A percentile compares a stretch with the other conserved stretches of the same genome.
Conservation (phyloP, 2,888 invertebrate genomes). For the Hermaeophaga mercurialis region DNA sequence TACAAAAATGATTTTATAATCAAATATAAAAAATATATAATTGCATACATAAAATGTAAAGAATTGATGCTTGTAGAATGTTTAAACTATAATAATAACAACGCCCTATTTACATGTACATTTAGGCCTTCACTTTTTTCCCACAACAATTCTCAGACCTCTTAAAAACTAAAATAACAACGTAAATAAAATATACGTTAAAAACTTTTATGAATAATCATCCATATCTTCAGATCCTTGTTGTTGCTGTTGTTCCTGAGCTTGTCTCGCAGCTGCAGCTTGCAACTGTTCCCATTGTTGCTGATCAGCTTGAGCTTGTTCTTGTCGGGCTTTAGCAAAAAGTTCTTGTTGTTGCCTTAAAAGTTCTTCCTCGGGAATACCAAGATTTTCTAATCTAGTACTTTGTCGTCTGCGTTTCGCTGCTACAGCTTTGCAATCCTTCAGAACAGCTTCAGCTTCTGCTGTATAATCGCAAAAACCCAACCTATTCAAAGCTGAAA, state of each 20-base stretch:
- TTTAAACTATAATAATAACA: no score
- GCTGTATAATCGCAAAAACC: conserved; percentile 94
- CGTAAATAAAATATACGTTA: no score
- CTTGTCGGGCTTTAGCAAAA: conserved; percentile 94
- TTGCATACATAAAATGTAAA: no score
- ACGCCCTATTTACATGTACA: no score
- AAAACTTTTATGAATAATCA: conserved; percentile 44
- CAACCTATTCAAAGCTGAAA: conserved; percentile 80
- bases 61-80: no score
- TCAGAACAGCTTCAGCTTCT: conserved; percentile 93
- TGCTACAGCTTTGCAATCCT: conserved; percentile 96
- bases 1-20: no score
- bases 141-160: no score
- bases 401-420: conserved; percentile 93
- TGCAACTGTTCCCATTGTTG: conserved; percentile 91
- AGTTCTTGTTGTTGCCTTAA: conserved; percentile 95
- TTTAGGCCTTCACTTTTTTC: no score
- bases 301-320: conserved; percentile 90
- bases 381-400: conserved; percentile 94
- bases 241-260: conserved; percentile 62
- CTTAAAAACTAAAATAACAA: no score
- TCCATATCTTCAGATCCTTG: conserved; percentile 58
- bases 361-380: conserved; percentile 98
- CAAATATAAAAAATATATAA: no score
- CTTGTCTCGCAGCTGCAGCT: conserved; percentile 65